A percentile compares a stretch with the other conserved stretches of the same genome.
These are phyloP conservation scores for Neotoxoptera formosana DNA, from an alignment of 1,140 invertebrate species.

Conservation along the genomic window DNA sequence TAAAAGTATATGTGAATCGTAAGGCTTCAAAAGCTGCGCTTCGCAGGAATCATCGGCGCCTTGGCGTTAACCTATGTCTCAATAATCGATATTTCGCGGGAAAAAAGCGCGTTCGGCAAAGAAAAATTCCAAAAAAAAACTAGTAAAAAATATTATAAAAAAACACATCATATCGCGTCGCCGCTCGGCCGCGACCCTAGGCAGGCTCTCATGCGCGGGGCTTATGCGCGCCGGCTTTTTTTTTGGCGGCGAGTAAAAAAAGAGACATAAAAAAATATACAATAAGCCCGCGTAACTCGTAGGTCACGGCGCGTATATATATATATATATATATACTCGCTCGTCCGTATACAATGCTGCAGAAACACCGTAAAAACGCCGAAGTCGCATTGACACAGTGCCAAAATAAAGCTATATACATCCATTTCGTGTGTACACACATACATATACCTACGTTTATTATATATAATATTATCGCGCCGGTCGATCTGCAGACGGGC, in stretches of 20 bases:
- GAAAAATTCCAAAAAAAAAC: not conserved
- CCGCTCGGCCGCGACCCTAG: no score
- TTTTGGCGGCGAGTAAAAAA: not conserved
- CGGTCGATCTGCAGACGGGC: slow-evolving; percentile 16
- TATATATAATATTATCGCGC: not conserved
- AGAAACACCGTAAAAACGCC: not conserved
- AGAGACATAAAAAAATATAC: not conserved
- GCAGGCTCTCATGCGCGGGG: no score
- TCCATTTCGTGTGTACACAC: no score
- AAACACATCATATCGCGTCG: not conserved
- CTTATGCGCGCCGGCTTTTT: not conserved
- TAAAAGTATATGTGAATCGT: no score
- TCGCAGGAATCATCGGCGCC: no score
- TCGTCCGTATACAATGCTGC: no score
- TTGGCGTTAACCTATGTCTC: no score
- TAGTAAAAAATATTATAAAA: not conserved
- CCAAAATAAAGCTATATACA: not conserved
- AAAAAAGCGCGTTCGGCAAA: no score
- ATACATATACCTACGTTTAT: not conserved
- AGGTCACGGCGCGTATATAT: not conserved
- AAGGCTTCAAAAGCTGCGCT: no score
- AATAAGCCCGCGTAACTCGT: not conserved
- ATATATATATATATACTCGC: no score
- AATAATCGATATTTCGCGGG: no score
- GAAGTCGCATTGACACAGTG: slow-evolving; percentile 14